phyloP scores from a whole-genome alignment of 2,888 invertebrate species.

The Alcis repandata region DNA sequence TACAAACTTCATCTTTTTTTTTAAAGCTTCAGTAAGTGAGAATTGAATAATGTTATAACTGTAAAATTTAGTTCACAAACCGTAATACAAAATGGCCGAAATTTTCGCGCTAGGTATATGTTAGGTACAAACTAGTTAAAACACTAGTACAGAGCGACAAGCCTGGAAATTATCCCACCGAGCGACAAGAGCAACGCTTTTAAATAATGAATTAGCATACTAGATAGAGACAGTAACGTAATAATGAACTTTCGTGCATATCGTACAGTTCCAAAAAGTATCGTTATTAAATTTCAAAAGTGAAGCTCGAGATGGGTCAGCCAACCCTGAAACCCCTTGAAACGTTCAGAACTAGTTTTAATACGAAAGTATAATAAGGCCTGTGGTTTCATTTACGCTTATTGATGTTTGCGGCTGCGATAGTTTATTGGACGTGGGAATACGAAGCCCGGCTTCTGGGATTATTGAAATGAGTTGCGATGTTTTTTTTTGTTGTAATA shows the following conservation, averaged over 20 bases:
- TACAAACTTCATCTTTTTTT: too few relatives aligned
- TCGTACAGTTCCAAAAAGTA: background rate
- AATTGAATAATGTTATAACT: too few relatives aligned
- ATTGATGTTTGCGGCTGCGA: constrained; percentile 35
- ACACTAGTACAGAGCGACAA: too few relatives aligned
- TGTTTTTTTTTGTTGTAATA: background rate
- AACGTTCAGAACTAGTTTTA: constrained; percentile 27
- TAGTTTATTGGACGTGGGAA: constrained; percentile 21
- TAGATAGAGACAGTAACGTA: too few relatives aligned
- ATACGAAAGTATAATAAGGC: constrained; percentile 27
- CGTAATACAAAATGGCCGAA: too few relatives aligned
- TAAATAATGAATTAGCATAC: too few relatives aligned
- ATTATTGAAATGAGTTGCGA: constrained; percentile 1
- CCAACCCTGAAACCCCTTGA: background rate
- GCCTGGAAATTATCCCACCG: too few relatives aligned
- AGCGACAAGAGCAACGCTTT: too few relatives aligned
- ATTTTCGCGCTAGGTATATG: too few relatives aligned
- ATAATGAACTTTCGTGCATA: background rate
- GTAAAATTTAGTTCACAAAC: too few relatives aligned
- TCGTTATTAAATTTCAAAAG: constrained; percentile 1
- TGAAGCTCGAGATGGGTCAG: background rate
- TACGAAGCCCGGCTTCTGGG: background rate
- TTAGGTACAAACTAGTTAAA: too few relatives aligned
- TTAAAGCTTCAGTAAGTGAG: too few relatives aligned
- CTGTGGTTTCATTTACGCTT: constrained; percentile 30